phyloP scores from a whole-genome alignment of 2,888 invertebrate genomes.

The Pinctada fucata region DNA sequence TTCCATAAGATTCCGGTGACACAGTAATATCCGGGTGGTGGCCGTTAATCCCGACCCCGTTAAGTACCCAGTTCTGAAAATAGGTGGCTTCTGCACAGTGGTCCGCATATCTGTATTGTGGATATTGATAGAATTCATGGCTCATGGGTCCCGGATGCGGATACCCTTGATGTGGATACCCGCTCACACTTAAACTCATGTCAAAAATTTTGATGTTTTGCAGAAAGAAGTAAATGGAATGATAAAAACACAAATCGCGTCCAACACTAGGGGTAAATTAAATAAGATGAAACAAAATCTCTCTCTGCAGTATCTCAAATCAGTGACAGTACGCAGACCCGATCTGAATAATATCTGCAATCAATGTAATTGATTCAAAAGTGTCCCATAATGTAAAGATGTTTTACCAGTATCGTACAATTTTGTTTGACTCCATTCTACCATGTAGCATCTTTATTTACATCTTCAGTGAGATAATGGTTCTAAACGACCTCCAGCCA shows the following conservation, averaged over 20 bases:
- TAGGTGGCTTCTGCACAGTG: constrained; percentile 59
- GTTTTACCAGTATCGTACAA: background rate
- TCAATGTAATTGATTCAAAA: constrained; percentile 3
- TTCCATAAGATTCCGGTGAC: constrained; percentile 59
- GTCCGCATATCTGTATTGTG: constrained; percentile 61
- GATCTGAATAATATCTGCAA: constrained; percentile 4
- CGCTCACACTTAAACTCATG: constrained; percentile 71
- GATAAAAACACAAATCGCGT: constrained; percentile 1
- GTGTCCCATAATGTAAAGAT: background rate
- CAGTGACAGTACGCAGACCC: constrained; percentile 8
- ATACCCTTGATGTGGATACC: constrained; percentile 67
- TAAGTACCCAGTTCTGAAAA: constrained; percentile 68
- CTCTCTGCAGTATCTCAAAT: constrained; percentile 6
- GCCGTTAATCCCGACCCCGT: constrained; percentile 46
- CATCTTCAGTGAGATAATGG: constrained; percentile 8
- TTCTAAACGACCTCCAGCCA: constrained; percentile 19
- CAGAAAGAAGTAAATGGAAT: background rate
- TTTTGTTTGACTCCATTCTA: background rate
- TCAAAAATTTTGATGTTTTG: background rate
- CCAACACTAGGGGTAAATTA: background rate
- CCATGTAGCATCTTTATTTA: constrained; percentile 22
- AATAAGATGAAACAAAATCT: background rate
- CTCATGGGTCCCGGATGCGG: constrained; percentile 65
- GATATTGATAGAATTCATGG: constrained; percentile 64
- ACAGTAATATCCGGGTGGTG: constrained; percentile 56